Conservation (phyloP, 2,113 vertebrate species). For the Rhegmatorhina hoffmannsi region DNA sequence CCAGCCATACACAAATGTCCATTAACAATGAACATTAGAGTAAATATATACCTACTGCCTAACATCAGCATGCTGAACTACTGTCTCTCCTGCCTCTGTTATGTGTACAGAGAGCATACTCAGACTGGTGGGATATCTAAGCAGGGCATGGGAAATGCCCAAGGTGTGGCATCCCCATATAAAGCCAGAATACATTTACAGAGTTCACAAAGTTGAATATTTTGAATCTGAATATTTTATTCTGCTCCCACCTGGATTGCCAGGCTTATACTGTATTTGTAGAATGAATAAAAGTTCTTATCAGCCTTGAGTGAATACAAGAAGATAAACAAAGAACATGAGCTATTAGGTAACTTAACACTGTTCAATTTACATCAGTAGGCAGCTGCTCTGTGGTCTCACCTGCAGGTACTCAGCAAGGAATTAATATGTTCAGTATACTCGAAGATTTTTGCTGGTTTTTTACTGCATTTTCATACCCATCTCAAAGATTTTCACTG, state of each 20-base stretch:
- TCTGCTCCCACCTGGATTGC: not conserved
- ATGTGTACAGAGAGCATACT: not conserved
- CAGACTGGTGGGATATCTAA: not conserved
- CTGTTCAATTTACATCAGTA: not conserved
- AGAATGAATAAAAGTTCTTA: slow-evolving; percentile 33
- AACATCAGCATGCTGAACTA: not conserved
- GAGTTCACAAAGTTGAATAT: not conserved
- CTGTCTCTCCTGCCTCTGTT: not conserved
- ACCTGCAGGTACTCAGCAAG: not conserved
- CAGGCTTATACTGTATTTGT: not conserved
- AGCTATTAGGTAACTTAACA: slow-evolving; percentile 20
- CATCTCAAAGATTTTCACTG: not conserved
- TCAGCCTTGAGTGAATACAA: not conserved
- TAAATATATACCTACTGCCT: not conserved
- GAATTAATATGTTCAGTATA: not conserved
- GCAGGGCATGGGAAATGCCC: not conserved
- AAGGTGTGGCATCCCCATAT: not conserved
- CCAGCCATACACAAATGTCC: not conserved
- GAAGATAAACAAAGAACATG: slow-evolving; percentile 20
- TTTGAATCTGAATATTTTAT: not conserved
- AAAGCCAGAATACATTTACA: not conserved
- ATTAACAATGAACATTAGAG: not conserved
- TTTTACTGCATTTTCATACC: not conserved
- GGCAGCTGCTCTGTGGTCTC: not conserved
- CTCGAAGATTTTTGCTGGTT: not conserved